Conservation (phyloP, 2,888 invertebrate species). For the Keiferia lycopersicella region DNA sequence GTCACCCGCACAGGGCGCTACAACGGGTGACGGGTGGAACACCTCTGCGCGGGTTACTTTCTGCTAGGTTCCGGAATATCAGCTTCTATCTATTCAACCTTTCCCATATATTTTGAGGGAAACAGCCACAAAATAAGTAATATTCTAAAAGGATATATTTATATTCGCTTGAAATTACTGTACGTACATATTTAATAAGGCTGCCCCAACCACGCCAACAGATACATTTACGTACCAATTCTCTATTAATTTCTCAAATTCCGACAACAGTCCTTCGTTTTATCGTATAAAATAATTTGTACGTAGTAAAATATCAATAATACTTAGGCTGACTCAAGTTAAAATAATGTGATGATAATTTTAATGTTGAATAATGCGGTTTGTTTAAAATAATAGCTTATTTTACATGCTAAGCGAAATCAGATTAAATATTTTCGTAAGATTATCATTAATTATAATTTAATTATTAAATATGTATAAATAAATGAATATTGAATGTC, state of each 20-base stretch:
- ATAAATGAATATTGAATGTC: slow-evolving; percentile 41
- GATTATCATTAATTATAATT: slow-evolving; percentile 28
- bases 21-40: no score
- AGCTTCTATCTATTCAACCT: neutral
- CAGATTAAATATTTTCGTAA: slow-evolving; percentile 50
- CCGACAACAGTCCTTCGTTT: neutral
- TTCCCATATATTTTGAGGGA: neutral
- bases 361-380: slow-evolving; percentile 43
- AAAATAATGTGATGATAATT: slow-evolving; percentile 42
- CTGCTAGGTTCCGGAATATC: no score
- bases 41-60: neutral
- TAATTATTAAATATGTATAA: slow-evolving; percentile 50
- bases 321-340: slow-evolving; percentile 67
- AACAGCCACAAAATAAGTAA: no score
- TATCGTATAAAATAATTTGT: slow-evolving; percentile 2
- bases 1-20: no score
- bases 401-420: slow-evolving; percentile 53
- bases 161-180: neutral
- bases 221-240: no score
- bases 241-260: neutral
- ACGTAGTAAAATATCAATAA: slow-evolving; percentile 45
- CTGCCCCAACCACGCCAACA: neutral
- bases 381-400: slow-evolving; percentile 64
- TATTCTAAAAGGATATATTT: neutral
- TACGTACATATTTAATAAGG: neutral